phyloP scores from a whole-genome alignment of 2,113 vertebrate species.

The Axis porcinus region DNA sequence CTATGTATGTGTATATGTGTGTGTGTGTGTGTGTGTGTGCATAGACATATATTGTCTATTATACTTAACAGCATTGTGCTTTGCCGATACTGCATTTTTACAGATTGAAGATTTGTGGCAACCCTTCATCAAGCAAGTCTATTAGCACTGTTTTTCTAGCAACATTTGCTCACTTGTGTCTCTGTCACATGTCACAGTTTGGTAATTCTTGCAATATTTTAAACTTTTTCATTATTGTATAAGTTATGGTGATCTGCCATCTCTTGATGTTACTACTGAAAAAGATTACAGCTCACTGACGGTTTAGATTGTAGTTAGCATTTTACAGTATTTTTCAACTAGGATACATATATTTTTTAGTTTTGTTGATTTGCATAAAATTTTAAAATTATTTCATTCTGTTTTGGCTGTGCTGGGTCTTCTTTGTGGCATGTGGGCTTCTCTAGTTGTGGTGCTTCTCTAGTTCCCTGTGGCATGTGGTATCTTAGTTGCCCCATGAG shows the following conservation, averaged over 20 bases:
- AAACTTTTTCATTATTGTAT: neutral
- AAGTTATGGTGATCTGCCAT: neutral
- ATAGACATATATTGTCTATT: neutral
- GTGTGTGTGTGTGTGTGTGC: neutral
- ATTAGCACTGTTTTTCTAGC: neutral
- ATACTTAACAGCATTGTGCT: neutral
- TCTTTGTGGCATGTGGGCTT: neutral
- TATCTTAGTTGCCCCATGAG: neutral
- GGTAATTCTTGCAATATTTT: neutral
- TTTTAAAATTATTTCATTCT: neutral
- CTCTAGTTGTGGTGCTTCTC: neutral
- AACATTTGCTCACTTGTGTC: neutral
- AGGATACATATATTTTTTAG: neutral
- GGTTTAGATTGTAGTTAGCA: neutral
- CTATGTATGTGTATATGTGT: neutral
- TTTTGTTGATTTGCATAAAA: neutral
- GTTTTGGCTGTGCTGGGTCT: neutral
- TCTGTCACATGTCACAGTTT: neutral
- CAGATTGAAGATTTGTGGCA: neutral
- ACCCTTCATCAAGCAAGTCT: neutral
- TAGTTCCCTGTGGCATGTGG: neutral
- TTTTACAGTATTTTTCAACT: neutral
- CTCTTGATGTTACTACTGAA: neutral
- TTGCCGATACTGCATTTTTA: neutral
- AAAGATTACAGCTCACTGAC: neutral